Conservation (phyloP, 2,888 invertebrate species). For the Parthenolecanium corni region DNA sequence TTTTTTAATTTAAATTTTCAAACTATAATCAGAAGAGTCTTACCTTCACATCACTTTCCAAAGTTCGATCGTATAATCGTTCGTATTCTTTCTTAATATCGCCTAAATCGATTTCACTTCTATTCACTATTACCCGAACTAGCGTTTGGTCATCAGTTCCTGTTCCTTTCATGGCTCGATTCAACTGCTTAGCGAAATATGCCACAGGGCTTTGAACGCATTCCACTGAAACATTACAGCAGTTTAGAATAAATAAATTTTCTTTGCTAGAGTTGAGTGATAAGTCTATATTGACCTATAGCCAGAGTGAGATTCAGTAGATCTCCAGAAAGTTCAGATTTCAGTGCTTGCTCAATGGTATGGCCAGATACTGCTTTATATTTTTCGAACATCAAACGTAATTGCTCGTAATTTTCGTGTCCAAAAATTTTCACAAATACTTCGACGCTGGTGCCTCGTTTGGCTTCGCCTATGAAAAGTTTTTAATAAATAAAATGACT, state of each 20-base stretch:
- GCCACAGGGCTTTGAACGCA: constrained; percentile 54
- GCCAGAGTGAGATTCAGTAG: constrained; percentile 56
- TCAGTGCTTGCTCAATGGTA: constrained; percentile 60
- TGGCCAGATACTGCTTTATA: constrained; percentile 61
- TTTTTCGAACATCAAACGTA: constrained; percentile 56
- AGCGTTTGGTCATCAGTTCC: constrained; percentile 45
- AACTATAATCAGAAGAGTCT: too few species aligned
- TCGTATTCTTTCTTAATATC: constrained; percentile 44
- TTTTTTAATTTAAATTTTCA: too few species aligned
- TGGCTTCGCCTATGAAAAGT: constrained; percentile 45
- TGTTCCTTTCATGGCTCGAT: constrained; percentile 43
- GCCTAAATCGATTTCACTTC: constrained; percentile 42
- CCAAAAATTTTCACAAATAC: constrained; percentile 60
- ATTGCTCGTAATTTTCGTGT: constrained; percentile 61
- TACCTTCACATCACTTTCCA: constrained; percentile 52
- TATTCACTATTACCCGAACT: constrained; percentile 43
- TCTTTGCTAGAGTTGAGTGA: not conserved
- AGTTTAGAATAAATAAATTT: not conserved
- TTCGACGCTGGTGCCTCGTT: constrained; percentile 61
- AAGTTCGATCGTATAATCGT: constrained; percentile 39
- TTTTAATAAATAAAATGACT: too few species aligned
- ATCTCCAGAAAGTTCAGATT: constrained; percentile 54
- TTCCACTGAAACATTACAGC: constrained; percentile 47
- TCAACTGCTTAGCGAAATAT: constrained; percentile 43
- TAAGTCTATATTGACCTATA: constrained; percentile 44